phyloP scores from a whole-genome alignment of 1,140 invertebrate species.

The Tetragnatha versicolor region DNA sequence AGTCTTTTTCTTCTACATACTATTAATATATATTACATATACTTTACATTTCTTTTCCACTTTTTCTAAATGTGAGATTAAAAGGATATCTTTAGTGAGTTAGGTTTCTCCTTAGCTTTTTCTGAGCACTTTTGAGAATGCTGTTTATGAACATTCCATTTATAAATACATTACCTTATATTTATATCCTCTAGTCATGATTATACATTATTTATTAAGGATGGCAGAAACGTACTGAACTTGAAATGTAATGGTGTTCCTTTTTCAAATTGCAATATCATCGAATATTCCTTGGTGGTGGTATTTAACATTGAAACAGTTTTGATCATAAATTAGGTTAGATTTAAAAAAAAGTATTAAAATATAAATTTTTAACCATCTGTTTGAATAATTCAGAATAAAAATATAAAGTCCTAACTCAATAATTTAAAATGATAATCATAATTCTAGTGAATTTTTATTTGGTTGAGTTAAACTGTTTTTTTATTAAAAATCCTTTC shows the following conservation, averaged over 20 bases:
- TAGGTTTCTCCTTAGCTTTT: slow-evolving; percentile 53
- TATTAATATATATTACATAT: slow-evolving; percentile 32
- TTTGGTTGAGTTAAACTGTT: no score
- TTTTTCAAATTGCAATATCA: no score
- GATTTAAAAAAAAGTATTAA: no score
- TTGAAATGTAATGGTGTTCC: slow-evolving; percentile 8
- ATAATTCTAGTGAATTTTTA: no score
- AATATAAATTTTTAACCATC: no score
- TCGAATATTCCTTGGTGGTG: no score
- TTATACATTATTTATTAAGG: slow-evolving; percentile 54
- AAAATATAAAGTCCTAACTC: no score
- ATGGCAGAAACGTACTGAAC: slow-evolving; percentile 37
- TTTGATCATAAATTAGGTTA: no score
- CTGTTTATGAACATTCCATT: slow-evolving; percentile 52
- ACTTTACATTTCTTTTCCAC: slow-evolving; percentile 29
- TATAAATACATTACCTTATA: slow-evolving; percentile 47
- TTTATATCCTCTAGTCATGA: slow-evolving; percentile 54
- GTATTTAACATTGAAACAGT: no score
- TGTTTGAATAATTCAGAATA: no score
- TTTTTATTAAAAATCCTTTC: no score
- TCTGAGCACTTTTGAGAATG: slow-evolving; percentile 52
- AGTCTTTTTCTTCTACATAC: slow-evolving; percentile 47
- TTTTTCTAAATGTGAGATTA: slow-evolving; percentile 52
- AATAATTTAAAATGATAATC: no score
- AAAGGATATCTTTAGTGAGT: slow-evolving; percentile 47